These are phyloP conservation scores for Chiroxiphia lanceolata DNA, from an alignment of 2,797 vertebrate species.

Conservation along the genomic window DNA sequence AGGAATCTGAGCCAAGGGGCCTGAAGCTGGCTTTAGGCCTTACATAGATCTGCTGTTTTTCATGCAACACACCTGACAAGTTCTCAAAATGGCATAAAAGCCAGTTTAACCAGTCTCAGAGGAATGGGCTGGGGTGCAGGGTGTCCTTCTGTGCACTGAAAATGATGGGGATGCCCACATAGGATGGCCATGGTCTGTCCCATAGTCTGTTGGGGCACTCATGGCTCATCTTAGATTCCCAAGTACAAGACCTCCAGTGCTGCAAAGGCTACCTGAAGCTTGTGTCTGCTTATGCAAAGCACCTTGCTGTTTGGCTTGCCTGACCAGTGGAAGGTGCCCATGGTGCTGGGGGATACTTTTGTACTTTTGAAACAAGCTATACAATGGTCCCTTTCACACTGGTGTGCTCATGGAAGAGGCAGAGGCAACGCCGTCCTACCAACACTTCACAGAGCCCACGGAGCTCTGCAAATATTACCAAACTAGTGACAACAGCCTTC, in stretches of 20 bases:
- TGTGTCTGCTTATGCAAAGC: background rate
- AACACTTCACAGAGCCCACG: background rate
- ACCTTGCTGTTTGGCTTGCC: background rate
- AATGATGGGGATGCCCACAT: rapidly evolving
- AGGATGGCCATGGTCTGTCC: rapidly evolving
- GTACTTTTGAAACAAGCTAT: background rate
- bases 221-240: background rate
- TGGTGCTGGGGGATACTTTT: background rate
- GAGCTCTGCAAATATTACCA: background rate
- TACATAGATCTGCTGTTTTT: background rate
- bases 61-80: background rate
- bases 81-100: background rate
- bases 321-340: background rate
- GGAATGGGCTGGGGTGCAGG: background rate
- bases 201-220: background rate
- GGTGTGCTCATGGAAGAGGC: background rate
- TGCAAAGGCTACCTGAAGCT: background rate
- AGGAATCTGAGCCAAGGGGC: background rate
- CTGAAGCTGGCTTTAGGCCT: background rate
- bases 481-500: background rate
- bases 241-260: background rate
- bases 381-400: background rate
- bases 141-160: background rate
- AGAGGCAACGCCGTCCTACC: rapidly evolving
- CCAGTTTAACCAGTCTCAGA: background rate